Evolutionary conservation across 1,140 invertebrate species (phyloP).

Genomic region (Odontomachus brunneus): DNA sequence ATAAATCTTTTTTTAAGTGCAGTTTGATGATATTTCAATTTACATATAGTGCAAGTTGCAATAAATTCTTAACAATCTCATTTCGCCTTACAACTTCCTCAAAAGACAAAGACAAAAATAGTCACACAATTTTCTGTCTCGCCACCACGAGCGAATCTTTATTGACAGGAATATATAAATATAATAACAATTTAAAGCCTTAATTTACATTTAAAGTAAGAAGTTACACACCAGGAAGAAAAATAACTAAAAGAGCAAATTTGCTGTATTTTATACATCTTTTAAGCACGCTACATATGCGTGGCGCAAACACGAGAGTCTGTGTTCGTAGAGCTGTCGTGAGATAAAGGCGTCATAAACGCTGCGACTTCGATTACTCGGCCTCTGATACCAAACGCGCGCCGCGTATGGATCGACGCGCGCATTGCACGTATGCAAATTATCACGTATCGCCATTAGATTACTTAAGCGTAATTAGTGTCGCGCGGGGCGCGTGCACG

Average conservation of each 20-base stretch:
- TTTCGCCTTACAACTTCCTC: no score
- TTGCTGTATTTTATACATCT: conserved; percentile 14
- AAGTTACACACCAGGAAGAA: background rate
- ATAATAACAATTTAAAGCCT: background rate
- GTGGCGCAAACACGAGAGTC: background rate
- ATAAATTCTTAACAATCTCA: no score
- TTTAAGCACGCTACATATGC: conserved; percentile 30
- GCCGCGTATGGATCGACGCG: conserved; percentile 27
- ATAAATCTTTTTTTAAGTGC: no score
- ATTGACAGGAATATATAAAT: background rate
- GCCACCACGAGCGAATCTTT: background rate
- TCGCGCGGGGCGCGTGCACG: conserved; percentile 45
- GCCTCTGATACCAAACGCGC: conserved; percentile 56
- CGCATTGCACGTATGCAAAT: conserved; percentile 67
- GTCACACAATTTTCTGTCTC: no score
- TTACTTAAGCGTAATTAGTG: conserved; percentile 72
- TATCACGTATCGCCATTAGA: conserved; percentile 67
- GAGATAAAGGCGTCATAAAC: conserved; percentile 57
- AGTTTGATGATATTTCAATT: no score
- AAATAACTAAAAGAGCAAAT: background rate
- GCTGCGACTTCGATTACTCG: conserved; percentile 46
- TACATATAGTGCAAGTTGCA: no score
- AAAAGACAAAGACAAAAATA: no score
- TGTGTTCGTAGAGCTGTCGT: conserved; percentile 10
- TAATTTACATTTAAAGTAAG: background rate